Evolutionary conservation across 2,888 invertebrate species (phyloP).

Genomic region (Lasioglossum villosulum): DNA sequence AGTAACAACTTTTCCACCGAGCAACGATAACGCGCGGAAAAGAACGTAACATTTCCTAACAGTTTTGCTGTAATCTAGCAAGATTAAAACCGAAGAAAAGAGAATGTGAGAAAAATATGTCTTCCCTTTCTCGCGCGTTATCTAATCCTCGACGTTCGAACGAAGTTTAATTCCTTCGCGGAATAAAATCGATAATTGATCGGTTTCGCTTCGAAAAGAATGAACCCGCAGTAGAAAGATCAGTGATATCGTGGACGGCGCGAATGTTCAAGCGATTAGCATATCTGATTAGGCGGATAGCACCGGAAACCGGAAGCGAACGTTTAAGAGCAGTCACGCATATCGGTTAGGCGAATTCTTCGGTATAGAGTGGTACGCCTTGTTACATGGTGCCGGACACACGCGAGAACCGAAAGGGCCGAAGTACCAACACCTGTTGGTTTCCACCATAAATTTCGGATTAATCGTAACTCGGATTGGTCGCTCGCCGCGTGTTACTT

Average conservation of each 20-base stretch:
- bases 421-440: conserved; percentile 75
- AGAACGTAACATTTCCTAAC: background rate
- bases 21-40: background rate
- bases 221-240: conserved; percentile 13
- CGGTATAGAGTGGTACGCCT: conserved; percentile 79
- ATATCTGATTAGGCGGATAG: conserved; percentile 71
- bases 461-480: conserved; percentile 66
- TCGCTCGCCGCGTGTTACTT: conserved; percentile 26
- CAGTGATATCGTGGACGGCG: conserved; percentile 7
- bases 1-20: background rate
- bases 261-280: conserved; percentile 53
- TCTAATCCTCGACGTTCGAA: conserved; percentile 4
- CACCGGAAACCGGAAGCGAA: conserved; percentile 76
- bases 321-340: conserved; percentile 79
- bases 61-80: background rate
- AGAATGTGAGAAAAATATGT: background rate
- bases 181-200: background rate
- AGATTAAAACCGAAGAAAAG: conserved; percentile 10
- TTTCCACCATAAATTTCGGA: conserved; percentile 81
- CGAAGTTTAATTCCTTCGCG: background rate
- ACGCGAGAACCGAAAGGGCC: conserved; percentile 72
- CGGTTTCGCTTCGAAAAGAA: background rate
- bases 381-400: conserved; percentile 74
- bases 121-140: background rate
- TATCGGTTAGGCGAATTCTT: conserved; percentile 73